Evolutionary conservation across 2,113 vertebrate genomes (phyloP).

Genomic region (Neodon shergylaensis): DNA sequence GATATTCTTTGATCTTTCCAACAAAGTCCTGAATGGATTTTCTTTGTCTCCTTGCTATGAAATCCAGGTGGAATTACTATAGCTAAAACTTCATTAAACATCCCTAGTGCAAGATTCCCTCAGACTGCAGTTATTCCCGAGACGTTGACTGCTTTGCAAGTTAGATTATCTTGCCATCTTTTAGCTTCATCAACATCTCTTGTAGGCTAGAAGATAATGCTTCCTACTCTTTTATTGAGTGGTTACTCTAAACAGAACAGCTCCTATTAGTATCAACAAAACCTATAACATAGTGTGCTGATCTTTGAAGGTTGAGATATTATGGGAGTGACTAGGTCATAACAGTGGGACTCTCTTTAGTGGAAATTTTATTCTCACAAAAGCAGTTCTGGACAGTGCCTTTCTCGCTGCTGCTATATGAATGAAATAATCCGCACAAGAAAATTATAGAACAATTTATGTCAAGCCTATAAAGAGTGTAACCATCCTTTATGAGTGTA

Average conservation of each 20-base stretch:
- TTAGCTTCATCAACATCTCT: neutral
- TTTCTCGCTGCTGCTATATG: too few relatives aligned
- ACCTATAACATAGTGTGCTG: neutral
- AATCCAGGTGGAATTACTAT: fast-evolving
- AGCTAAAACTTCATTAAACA: neutral
- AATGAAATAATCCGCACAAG: neutral
- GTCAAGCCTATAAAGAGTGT: neutral
- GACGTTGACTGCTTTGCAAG: neutral
- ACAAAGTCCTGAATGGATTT: neutral
- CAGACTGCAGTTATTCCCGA: neutral
- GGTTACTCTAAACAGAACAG: neutral
- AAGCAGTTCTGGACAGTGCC: too few relatives aligned
- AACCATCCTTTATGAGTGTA: neutral
- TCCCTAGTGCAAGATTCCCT: too few relatives aligned
- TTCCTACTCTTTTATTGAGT: neutral
- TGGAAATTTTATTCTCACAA: neutral
- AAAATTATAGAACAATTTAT: neutral
- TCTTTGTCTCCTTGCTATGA: neutral
- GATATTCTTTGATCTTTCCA: neutral
- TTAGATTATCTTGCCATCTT: neutral
- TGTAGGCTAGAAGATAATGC: neutral
- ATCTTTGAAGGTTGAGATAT: neutral
- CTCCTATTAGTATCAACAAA: neutral
- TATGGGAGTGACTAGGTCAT: neutral
- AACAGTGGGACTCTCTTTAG: neutral